phyloP scores from a whole-genome alignment of 2,113 vertebrate genomes.

The Mormoops blainvillei region DNA sequence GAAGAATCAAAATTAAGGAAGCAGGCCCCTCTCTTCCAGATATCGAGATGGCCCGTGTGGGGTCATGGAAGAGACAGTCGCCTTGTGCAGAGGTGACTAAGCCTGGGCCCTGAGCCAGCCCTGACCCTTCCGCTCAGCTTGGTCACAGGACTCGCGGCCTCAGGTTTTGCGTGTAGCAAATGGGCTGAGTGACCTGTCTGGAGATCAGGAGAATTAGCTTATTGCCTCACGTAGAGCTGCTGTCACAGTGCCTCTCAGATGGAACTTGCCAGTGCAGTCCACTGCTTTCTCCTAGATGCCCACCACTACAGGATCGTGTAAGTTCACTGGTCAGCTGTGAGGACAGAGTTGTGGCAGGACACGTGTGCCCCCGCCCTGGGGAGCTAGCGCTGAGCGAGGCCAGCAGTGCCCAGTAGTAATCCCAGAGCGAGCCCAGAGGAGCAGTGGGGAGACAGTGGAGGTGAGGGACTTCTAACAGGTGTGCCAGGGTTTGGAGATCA shows the following conservation, averaged over 20 bases:
- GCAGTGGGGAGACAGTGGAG: background rate
- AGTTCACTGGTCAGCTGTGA: background rate
- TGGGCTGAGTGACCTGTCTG: too few relatives aligned
- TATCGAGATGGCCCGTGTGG: background rate
- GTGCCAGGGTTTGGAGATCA: too few relatives aligned
- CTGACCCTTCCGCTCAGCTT: rapidly evolving
- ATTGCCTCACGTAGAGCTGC: background rate
- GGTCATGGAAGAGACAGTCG: background rate
- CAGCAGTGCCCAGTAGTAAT: rapidly evolving
- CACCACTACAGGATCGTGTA: background rate
- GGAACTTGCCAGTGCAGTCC: background rate
- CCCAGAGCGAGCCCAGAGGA: rapidly evolving
- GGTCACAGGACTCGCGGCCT: background rate
- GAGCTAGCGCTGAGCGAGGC: background rate
- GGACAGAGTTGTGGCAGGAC: background rate
- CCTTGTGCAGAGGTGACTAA: too few relatives aligned
- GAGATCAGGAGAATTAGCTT: background rate
- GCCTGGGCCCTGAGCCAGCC: background rate
- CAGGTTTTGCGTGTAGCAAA: background rate
- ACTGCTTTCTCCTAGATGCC: background rate
- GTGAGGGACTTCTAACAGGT: background rate
- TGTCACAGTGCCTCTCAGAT: background rate
- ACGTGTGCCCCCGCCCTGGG: rapidly evolving
- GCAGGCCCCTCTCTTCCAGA: background rate
- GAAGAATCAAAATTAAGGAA: background rate